phyloP scores from a whole-genome alignment of 2,888 invertebrate species.

The Lordiphosa fenestrarum region DNA sequence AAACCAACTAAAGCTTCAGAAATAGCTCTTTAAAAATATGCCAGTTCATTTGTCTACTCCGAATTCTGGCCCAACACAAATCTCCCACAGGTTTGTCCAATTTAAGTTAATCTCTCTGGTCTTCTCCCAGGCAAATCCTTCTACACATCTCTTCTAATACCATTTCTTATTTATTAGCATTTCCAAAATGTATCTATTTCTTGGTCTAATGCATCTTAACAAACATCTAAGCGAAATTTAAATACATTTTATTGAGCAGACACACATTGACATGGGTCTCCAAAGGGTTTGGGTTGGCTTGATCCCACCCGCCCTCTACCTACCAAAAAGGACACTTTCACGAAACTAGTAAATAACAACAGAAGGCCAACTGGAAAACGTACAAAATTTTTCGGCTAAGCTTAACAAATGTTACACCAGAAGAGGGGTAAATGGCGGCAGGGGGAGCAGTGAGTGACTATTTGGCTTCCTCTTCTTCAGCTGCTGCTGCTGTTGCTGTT shows the following conservation, averaged over 20 bases:
- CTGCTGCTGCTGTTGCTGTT: slow-evolving; percentile 48
- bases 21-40: too few relatives aligned
- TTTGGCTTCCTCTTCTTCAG: slow-evolving; percentile 65
- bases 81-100: too few relatives aligned
- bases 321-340: slow-evolving; percentile 55
- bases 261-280: slow-evolving; percentile 8
- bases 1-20: too few relatives aligned
- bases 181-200: slow-evolving; percentile 11
- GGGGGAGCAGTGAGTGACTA: slow-evolving; percentile 41
- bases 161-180: slow-evolving; percentile 10
- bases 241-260: slow-evolving; percentile 3
- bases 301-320: slow-evolving; percentile 4
- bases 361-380: slow-evolving; percentile 47
- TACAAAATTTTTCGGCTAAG: slow-evolving; percentile 65
- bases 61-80: too few relatives aligned
- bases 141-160: slow-evolving; percentile 1
- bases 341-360: slow-evolving; percentile 62
- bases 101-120: too few relatives aligned
- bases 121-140: not conserved
- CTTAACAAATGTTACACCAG: slow-evolving; percentile 69
- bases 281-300: slow-evolving; percentile 5
- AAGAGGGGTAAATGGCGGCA: slow-evolving; percentile 7
- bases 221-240: slow-evolving; percentile 15
- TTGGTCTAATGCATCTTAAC: slow-evolving; percentile 13
- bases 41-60: too few relatives aligned